These are phyloP conservation scores for Myripristis murdjan DNA, from an alignment of 2,797 vertebrate genomes.

Conservation along the genomic window DNA sequence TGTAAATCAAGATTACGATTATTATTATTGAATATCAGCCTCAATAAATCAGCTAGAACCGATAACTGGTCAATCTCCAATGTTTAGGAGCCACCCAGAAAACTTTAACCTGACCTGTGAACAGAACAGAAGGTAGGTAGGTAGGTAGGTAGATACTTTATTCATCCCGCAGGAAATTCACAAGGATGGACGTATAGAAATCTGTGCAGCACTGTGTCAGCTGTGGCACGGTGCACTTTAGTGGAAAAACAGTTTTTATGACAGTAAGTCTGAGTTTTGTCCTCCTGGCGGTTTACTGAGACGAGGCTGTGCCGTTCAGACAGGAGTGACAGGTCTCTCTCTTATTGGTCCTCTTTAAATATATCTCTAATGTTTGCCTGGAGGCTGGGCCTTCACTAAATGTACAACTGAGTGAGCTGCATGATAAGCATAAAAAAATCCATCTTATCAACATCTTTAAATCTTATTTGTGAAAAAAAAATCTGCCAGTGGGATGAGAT, in stretches of 20 bases:
- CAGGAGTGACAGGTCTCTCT: not conserved
- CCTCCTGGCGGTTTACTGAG: not conserved
- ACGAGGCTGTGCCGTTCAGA: conserved; percentile 18
- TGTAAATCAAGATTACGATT: too few species aligned
- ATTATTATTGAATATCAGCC: too few species aligned
- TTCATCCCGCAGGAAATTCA: too few species aligned
- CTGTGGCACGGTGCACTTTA: not conserved
- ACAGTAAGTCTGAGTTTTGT: not conserved
- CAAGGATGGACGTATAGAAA: too few species aligned
- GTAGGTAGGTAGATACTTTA: too few species aligned
- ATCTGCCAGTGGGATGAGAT: too few species aligned
- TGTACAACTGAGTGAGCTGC: not conserved
- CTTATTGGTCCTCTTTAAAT: not conserved
- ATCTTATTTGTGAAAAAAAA: too few species aligned
- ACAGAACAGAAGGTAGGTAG: not conserved
- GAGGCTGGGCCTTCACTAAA: conserved; percentile 68
- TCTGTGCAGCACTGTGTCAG: not conserved
- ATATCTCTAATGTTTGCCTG: conserved; percentile 23
- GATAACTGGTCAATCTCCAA: too few species aligned
- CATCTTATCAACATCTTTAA: too few species aligned
- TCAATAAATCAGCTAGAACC: too few species aligned
- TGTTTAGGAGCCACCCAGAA: not conserved
- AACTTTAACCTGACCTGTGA: conserved; percentile 18
- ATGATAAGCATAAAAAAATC: not conserved
- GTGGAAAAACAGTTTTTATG: not conserved